These are phyloP conservation scores for Thinocorus orbignyianus DNA, from an alignment of 2,113 vertebrate genomes.

Conservation along the genomic window DNA sequence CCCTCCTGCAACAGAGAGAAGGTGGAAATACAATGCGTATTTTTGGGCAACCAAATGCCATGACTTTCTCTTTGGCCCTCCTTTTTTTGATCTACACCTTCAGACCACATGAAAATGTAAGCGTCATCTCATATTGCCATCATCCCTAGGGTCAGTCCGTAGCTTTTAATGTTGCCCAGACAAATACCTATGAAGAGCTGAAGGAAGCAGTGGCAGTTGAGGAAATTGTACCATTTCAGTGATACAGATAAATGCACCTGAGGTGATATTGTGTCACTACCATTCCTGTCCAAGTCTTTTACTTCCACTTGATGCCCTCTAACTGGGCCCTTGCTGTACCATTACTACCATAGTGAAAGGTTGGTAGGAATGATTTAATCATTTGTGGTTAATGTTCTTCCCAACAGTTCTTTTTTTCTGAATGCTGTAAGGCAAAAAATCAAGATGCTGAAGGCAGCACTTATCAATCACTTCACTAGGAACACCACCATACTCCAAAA, in stretches of 20 bases:
- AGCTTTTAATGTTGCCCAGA: neutral
- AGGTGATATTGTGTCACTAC: neutral
- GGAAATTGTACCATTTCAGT: neutral
- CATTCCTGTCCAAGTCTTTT: neutral
- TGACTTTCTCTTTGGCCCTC: neutral
- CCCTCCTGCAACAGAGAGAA: neutral
- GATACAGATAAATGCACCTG: neutral
- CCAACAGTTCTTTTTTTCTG: neutral
- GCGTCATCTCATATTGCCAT: neutral
- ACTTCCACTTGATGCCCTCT: neutral
- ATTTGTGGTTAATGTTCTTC: neutral
- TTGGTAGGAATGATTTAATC: neutral
- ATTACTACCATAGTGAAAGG: neutral
- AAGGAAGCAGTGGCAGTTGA: neutral
- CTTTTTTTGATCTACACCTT: neutral
- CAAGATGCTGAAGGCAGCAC: accelerated
- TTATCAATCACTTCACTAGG: neutral
- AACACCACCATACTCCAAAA: neutral
- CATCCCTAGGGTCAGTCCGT: neutral
- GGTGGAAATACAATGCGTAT: neutral
- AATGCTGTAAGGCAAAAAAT: neutral
- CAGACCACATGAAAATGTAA: neutral
- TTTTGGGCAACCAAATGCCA: neutral
- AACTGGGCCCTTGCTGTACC: neutral
- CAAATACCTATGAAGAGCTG: neutral